Base-by-base conservation (phyloP, 1,140 invertebrate genomes). In the Panagrolaimus sp. region DNA sequence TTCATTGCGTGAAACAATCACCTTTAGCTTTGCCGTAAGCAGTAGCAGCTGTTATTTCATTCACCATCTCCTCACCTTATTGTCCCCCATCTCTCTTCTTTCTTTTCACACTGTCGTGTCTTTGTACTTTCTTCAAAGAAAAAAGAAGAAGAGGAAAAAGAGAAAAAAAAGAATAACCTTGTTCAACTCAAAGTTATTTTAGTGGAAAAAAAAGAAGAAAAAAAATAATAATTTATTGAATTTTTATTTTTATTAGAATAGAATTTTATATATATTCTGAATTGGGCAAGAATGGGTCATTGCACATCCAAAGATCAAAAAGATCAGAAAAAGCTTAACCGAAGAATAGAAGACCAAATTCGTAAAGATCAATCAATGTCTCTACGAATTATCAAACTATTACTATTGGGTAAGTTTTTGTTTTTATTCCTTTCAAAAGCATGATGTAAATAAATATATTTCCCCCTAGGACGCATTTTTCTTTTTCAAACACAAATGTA, bases 281-380 rank as follows among this genome's bases (percentile, higher is more conserved):
- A 15, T 44, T 26, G 48, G 66, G 68, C 43, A 66, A 38, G 55
- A 80, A 83, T 83, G 82, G 80, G 80, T 55, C 78, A 83, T 46
- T 82, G 80, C 67, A 68, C 82, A 10, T 81, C 78, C 26, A 80
- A 83, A 67, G 80, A 82, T 64, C 76, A 83, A 47, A 82, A 82
- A 65, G 82, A 82, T 45, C 80, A 80, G 68, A 83, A 83, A 63
- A 73, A 74, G 43, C 72, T 78, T 26, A 82, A 83, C 68, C 68
- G 80, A 38, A 63, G 74, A 43, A 82, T 82, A 63, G 80, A 82
- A 55, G 80, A 82, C 38, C 82, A 83, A 67, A 78, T 82, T 46
- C 70, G 74, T 21, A 83, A 83, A 68, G 80, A 83, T 63, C 82
- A 82, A 68, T 80, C 79, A 4, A 81, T 82, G 81, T 73, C 66